Evolutionary conservation across 2,113 vertebrate genomes (phyloP), one percentile per base, ranked within the genome.

Genomic region (Coptodon rendalli): DNA sequence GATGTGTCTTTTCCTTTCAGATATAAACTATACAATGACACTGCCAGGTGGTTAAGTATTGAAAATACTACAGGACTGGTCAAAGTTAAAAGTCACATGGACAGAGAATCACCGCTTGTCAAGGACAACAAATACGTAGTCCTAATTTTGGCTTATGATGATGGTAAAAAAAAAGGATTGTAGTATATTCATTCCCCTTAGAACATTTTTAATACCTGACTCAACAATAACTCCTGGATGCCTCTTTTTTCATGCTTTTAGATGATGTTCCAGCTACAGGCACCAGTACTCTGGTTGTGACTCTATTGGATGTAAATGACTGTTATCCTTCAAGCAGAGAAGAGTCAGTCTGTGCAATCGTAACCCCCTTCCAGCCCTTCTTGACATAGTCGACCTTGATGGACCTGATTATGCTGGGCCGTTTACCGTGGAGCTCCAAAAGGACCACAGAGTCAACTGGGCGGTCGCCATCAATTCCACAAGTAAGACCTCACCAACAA

Each of bases 101-200:
- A 99, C 95, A 96, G 97, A 81, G 98, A 98, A 89, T 66, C 89
- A 0, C 27, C 34, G 0, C 89, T 89, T 0, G 95, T 97, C 79
- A 94, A 91, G 90, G 95, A 98, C 85, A 95, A 81, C 94, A 97
- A 94, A 2, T 98, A 98, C 85, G 96, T 87, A 29, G 97, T 97
- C 54, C 80, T 97, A 2, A 86, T 98, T 86, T 91, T 97, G 57
- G 97, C 97, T 0, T 92, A 94, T 1, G 98, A 99, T 87, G 91
- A 93, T 0, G 97, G 98, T 98, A 95, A 95, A 56, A 1, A 56
- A 1, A 6, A 6, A 3, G 12, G 13, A 4, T 40, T 81, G 59
- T 16, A 2, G 1, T 73, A 14, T 6, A 3, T 16, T 80, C 7
- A 48, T 82, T 61, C 24, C 6, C 6, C 6, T 63, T 45, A 6